Percentiles rank a stretch among this genome's conserved stretches.
phyloP scores from a whole-genome alignment of 2,888 invertebrate species.

The Patella ulyssiponensis region DNA sequence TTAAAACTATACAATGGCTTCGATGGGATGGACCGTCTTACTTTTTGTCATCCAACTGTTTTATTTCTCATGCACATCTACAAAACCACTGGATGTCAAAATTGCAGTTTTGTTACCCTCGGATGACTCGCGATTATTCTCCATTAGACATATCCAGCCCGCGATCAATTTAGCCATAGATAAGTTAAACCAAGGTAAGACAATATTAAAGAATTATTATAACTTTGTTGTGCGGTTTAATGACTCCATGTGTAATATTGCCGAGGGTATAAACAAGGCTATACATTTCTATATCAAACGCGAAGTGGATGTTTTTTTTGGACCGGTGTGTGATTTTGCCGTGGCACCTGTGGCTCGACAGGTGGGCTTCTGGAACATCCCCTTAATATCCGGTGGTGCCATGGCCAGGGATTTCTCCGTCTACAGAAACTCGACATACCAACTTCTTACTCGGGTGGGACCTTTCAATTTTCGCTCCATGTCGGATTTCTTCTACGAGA shows the following conservation, averaged over 20 bases:
- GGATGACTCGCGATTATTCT: conserved; percentile 51
- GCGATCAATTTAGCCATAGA: conserved; percentile 65
- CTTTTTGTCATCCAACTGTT: too few species aligned
- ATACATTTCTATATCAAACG: conserved; percentile 55
- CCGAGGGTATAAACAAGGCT: conserved; percentile 60
- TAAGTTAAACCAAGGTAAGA: conserved; percentile 37
- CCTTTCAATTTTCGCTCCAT: conserved; percentile 60
- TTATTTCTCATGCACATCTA: too few species aligned
- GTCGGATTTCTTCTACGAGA: conserved; percentile 39
- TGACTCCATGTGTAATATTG: conserved; percentile 57
- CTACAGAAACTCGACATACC: conserved; percentile 75
- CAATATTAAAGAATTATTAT: conserved; percentile 28
- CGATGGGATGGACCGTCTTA: too few species aligned
- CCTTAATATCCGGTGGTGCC: conserved; percentile 81
- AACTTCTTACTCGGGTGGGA: conserved; percentile 79
- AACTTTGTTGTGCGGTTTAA: conserved; percentile 68
- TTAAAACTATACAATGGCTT: too few species aligned
- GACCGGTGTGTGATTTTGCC: conserved; percentile 76
- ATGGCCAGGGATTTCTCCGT: conserved; percentile 62
- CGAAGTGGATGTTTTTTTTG: conserved; percentile 63
- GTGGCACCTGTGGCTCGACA: conserved; percentile 85
- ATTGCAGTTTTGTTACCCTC: conserved; percentile 59
- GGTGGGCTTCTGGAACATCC: conserved; percentile 86
- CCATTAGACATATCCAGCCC: conserved; percentile 59
- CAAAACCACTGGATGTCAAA: conserved; percentile 35